A percentile compares a stretch with the other conserved stretches of the same genome.
phyloP scores from a whole-genome alignment of 2,888 invertebrate species.

The Chymomyza caudatula region DNA sequence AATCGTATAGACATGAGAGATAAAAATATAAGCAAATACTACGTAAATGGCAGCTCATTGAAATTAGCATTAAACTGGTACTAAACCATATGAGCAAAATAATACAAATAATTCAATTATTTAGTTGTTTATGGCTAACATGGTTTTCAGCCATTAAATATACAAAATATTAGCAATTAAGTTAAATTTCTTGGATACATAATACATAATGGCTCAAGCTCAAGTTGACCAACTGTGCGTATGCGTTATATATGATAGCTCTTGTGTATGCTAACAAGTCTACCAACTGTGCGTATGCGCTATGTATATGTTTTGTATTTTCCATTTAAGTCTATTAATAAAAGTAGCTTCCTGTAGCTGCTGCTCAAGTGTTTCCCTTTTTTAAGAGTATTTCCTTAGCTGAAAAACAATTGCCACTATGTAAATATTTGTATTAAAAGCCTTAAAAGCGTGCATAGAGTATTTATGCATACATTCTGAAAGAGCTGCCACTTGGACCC shows the following conservation, averaged over 20 bases:
- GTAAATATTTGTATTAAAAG: not conserved
- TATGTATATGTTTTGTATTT: no score
- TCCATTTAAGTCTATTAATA: not conserved
- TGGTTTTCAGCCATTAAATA: not conserved
- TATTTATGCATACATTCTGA: not conserved
- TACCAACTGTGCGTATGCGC: not conserved
- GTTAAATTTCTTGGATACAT: not conserved
- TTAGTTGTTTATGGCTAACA: not conserved
- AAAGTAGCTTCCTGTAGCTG: not conserved
- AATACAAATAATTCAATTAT: not conserved
- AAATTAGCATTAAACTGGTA: conserved; percentile 25
- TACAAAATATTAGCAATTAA: not conserved
- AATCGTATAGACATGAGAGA: not conserved
- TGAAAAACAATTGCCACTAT: not conserved
- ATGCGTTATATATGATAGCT: not conserved
- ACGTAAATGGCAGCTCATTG: conserved; percentile 45
- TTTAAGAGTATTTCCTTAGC: not conserved
- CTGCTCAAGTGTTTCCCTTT: not conserved
- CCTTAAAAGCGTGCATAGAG: not conserved
- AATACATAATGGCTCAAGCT: not conserved
- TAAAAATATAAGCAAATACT: conserved; percentile 1
- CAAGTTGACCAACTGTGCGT: not conserved
- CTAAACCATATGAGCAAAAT: conserved; percentile 12
- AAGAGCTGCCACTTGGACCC: not conserved
- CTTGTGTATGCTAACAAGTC: not conserved